phyloP scores from a whole-genome alignment of 2,113 vertebrate genomes.

The Parus major region DNA sequence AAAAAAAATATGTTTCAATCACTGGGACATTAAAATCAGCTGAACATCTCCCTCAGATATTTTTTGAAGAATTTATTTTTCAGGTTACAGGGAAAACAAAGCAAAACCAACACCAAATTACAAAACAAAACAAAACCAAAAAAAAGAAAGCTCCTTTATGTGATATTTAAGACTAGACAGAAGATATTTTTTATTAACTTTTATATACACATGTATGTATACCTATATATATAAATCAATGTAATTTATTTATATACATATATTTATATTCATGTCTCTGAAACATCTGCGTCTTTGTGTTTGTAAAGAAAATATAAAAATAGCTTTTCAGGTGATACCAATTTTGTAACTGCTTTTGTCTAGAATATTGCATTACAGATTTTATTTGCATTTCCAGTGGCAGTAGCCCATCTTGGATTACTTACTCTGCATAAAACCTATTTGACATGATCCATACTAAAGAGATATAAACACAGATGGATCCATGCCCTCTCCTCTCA shows the following conservation, averaged over 20 bases:
- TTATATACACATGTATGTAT: background rate
- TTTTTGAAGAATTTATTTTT: background rate
- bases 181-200: background rate
- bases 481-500: fast-evolving
- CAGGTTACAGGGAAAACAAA: background rate
- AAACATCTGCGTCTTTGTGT: background rate
- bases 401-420: background rate
- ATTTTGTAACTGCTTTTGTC: background rate
- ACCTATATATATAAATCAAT: background rate
- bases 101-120: background rate
- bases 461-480: background rate
- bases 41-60: background rate
- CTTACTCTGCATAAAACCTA: background rate
- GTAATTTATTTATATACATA: background rate
- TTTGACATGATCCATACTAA: background rate
- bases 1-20: background rate
- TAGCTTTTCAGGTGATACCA: background rate
- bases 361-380: background rate
- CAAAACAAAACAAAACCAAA: background rate
- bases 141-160: background rate
- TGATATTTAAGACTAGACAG: background rate
- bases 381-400: background rate
- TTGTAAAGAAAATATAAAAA: background rate
- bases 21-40: background rate
- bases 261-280: background rate